Evolutionary conservation across 2,888 invertebrate genomes (phyloP).

Genomic region (Philhelius pedissequus): DNA sequence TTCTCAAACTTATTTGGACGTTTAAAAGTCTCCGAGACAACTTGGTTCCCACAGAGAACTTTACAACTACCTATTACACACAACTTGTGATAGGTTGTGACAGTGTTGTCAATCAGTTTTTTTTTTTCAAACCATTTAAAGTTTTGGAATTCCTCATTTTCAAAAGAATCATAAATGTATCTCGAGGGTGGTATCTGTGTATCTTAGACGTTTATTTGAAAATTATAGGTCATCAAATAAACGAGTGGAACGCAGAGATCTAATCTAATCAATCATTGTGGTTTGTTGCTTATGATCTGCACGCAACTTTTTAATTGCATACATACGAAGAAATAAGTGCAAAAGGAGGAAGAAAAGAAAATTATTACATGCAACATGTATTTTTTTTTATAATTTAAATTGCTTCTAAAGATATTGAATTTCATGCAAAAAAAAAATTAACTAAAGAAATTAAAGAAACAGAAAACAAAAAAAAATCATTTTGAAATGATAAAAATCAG

Average conservation of each 20-base stretch:
- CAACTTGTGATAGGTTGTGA: slow-evolving; percentile 48
- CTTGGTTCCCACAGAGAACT: slow-evolving; percentile 40
- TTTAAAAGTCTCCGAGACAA: neutral
- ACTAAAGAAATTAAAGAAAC: neutral
- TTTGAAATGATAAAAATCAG: slow-evolving; percentile 65
- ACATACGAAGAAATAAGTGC: too few relatives aligned
- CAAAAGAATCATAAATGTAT: neutral
- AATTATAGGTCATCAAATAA: slow-evolving; percentile 41
- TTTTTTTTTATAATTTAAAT: slow-evolving; percentile 20
- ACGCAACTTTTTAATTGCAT: slow-evolving; percentile 31
- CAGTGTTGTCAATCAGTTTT: slow-evolving; percentile 43
- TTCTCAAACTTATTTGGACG: slow-evolving; percentile 30
- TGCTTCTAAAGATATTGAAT: slow-evolving; percentile 43
- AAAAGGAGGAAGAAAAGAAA: slow-evolving; percentile 26
- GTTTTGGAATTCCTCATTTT: neutral
- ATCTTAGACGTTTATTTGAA: slow-evolving; percentile 27
- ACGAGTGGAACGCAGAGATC: neutral
- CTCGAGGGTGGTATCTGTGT: slow-evolving; percentile 44
- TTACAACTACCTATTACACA: neutral
- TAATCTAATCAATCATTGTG: slow-evolving; percentile 60
- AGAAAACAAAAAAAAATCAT: neutral
- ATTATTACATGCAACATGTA: slow-evolving; percentile 35
- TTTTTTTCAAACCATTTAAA: neutral
- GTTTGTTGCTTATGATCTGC: neutral
- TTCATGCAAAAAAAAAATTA: slow-evolving; percentile 38